Conservation (phyloP, 2,797 vertebrate genomes). For the Sebastes ruberrimus region DNA sequence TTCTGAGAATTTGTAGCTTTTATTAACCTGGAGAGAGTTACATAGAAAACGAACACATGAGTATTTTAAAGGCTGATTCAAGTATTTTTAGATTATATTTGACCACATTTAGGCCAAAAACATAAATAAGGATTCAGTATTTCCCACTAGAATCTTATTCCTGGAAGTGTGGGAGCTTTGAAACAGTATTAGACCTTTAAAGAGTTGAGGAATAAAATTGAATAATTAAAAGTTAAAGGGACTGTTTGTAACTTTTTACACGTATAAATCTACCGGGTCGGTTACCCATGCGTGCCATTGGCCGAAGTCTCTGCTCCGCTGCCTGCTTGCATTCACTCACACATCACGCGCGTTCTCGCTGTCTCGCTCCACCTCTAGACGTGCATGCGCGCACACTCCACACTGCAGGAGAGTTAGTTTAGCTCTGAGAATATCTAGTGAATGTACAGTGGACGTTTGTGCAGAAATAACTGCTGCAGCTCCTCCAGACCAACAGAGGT, state of each 20-base stretch:
- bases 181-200: neutral
- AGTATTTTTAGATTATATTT: neutral
- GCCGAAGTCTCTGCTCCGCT: no score
- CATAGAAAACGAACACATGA: neutral
- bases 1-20: neutral
- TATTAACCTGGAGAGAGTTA: neutral
- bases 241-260: no score
- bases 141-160: neutral
- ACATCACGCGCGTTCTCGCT: fast-evolving
- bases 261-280: no score
- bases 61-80: neutral
- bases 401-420: fast-evolving
- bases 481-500: no score
- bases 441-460: no score
- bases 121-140: neutral
- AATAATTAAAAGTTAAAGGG: no score
- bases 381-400: fast-evolving
- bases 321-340: no score
- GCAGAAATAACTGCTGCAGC: no score
- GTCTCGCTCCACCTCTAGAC: no score
- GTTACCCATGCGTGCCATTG: no score
- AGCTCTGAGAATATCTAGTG: no score
- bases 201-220: no score
- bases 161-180: neutral
- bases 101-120: neutral